Evolutionary conservation across 2,797 vertebrate genomes (phyloP).

Genomic region (Bucorvus abyssinicus): DNA sequence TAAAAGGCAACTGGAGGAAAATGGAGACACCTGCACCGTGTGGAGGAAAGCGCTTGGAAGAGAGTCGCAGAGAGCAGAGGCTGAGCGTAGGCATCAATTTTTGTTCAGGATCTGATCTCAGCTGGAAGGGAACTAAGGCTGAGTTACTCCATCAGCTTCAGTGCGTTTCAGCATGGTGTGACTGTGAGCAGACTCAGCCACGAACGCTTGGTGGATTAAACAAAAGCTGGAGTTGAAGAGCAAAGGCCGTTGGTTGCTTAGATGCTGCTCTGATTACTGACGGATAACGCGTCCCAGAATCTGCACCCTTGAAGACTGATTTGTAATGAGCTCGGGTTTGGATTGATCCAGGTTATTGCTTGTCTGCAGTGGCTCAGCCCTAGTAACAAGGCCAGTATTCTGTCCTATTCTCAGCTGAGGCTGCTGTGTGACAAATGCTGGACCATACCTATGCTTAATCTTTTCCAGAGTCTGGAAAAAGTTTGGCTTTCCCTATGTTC

Average conservation of each 20-base stretch:
- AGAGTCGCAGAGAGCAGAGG: neutral
- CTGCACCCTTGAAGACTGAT: neutral
- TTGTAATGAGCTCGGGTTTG: neutral
- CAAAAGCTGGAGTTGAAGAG: neutral
- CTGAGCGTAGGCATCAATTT: neutral
- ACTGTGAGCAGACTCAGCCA: neutral
- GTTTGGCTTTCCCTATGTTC: neutral
- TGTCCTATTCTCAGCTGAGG: neutral
- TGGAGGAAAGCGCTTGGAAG: neutral
- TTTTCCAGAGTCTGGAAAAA: conserved; percentile 20
- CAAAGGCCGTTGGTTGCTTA: neutral
- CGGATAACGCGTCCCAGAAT: neutral
- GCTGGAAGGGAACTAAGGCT: neutral
- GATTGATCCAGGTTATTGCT: neutral
- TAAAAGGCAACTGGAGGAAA: neutral
- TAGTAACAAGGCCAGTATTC: neutral
- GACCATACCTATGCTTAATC: neutral
- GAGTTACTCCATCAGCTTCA: neutral
- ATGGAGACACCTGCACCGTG: neutral
- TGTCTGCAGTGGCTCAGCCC: neutral
- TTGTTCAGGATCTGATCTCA: neutral
- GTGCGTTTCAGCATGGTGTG: neutral
- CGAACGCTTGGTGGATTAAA: neutral
- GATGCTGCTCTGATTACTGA: neutral
- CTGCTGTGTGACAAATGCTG: conserved; percentile 7